These are phyloP conservation scores for Oreohelix idahoensis DNA, from an alignment of 1,140 invertebrate genomes.

Conservation along the genomic window DNA sequence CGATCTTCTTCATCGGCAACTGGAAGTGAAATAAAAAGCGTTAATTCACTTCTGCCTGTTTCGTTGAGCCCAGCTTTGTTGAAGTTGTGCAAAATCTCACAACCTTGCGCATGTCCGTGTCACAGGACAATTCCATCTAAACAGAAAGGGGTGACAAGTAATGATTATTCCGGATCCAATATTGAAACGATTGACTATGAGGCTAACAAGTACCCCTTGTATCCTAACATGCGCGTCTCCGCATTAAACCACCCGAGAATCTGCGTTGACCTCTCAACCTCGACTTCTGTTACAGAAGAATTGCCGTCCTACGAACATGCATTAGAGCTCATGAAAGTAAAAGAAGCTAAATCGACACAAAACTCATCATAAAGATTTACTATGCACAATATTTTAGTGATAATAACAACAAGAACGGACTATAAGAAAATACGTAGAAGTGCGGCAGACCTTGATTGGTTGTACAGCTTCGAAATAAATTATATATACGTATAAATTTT, in stretches of 20 bases:
- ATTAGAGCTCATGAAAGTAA: background rate
- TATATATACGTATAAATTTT: too few species aligned
- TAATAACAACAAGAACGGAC: too few species aligned
- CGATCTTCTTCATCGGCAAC: too few species aligned
- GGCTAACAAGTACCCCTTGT: background rate
- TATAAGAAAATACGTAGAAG: too few species aligned
- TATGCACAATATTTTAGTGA: too few species aligned
- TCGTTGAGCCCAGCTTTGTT: background rate
- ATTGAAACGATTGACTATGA: slow-evolving; percentile 7
- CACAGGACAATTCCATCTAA: slow-evolving; percentile 24
- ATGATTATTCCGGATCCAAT: slow-evolving; percentile 50
- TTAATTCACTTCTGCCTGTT: background rate
- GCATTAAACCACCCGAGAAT: background rate
- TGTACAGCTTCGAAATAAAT: too few species aligned
- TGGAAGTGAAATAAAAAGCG: too few species aligned
- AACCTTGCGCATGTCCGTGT: slow-evolving; percentile 37
- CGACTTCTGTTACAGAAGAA: background rate
- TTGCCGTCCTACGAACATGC: background rate
- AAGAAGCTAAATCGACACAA: background rate
- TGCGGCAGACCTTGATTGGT: too few species aligned
- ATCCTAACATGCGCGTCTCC: background rate
- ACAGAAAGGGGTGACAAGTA: slow-evolving; percentile 10
- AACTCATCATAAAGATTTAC: too few species aligned
- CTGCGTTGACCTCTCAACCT: background rate
- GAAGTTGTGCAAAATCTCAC: background rate